Evolutionary conservation across 2,797 vertebrate species (phyloP).

Genomic region (Trematomus bernacchii): DNA sequence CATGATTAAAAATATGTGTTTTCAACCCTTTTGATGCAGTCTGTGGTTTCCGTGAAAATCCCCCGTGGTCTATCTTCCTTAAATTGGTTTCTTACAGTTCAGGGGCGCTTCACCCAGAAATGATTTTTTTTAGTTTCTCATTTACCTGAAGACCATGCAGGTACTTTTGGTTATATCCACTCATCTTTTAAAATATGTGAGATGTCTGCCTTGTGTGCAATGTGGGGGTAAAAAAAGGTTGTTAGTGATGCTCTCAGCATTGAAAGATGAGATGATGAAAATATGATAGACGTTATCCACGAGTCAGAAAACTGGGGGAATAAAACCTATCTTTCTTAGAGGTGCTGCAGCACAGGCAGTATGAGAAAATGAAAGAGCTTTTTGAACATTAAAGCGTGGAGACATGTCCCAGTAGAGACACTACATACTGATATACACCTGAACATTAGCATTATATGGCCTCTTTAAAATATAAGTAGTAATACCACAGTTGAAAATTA

Average conservation of each 20-base stretch:
- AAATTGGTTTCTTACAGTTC: conserved; percentile 3
- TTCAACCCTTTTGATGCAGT: background rate
- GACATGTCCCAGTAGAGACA: too few relatives aligned
- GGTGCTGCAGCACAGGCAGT: too few relatives aligned
- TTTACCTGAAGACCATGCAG: background rate
- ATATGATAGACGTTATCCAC: too few relatives aligned
- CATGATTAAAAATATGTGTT: conserved; percentile 21
- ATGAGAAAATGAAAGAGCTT: too few relatives aligned
- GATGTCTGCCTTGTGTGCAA: too few relatives aligned
- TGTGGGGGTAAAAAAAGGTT: background rate
- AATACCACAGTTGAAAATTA: too few relatives aligned
- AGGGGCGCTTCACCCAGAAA: background rate
- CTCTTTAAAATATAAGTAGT: too few relatives aligned
- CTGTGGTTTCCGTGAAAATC: background rate
- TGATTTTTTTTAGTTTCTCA: background rate
- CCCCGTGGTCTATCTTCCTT: conserved; percentile 7
- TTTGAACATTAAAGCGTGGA: too few relatives aligned
- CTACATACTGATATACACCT: too few relatives aligned
- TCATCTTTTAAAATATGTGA: conserved; percentile 7
- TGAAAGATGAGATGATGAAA: background rate
- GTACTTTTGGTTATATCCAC: background rate
- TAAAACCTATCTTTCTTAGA: too few relatives aligned
- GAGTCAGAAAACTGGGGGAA: too few relatives aligned
- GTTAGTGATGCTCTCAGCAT: background rate
- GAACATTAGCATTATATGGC: too few relatives aligned